Percentiles rank a stretch among this genome's conserved stretches.
Evolutionary conservation across 2,797 vertebrate species (phyloP).

Genomic region (Chaetophractus vellerosus): DNA sequence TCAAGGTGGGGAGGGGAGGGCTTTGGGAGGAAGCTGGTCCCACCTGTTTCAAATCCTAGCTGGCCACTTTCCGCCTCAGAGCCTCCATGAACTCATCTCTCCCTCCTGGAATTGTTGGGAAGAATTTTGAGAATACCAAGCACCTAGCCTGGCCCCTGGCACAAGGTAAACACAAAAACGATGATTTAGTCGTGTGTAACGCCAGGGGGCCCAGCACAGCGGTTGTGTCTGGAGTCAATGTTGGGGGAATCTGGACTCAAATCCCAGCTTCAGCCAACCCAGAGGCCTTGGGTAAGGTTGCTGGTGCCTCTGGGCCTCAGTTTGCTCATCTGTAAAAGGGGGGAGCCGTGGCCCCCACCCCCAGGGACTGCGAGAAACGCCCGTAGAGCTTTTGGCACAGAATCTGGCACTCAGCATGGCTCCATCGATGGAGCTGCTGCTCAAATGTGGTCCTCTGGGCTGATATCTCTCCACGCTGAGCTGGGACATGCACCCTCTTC

Average conservation of each 20-base stretch:
- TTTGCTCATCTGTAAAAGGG: neutral
- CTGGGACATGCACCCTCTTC: accelerated
- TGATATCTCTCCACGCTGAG: neutral
- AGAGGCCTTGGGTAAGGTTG: neutral
- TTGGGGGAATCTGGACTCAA: neutral
- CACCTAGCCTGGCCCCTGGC: neutral
- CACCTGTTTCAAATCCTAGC: neutral
- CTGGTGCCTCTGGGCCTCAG: neutral
- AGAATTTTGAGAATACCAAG: neutral
- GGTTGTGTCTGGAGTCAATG: accelerated
- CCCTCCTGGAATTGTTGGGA: neutral
- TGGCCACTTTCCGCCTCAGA: too few relatives aligned
- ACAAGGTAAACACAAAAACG: accelerated
- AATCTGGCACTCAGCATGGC: accelerated
- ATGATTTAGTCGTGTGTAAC: accelerated
- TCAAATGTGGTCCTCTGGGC: neutral
- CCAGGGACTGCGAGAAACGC: accelerated
- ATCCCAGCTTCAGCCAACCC: neutral
- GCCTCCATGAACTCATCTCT: accelerated
- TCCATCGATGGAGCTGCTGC: accelerated
- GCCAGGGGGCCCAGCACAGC: accelerated
- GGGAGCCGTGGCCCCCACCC: neutral
- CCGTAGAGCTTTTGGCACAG: neutral
- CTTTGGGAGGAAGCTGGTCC: accelerated
- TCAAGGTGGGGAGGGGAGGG: too few relatives aligned